These are phyloP conservation scores for Dicyrtomina minuta DNA, from an alignment of 2,888 invertebrate species.

Conservation along the genomic window DNA sequence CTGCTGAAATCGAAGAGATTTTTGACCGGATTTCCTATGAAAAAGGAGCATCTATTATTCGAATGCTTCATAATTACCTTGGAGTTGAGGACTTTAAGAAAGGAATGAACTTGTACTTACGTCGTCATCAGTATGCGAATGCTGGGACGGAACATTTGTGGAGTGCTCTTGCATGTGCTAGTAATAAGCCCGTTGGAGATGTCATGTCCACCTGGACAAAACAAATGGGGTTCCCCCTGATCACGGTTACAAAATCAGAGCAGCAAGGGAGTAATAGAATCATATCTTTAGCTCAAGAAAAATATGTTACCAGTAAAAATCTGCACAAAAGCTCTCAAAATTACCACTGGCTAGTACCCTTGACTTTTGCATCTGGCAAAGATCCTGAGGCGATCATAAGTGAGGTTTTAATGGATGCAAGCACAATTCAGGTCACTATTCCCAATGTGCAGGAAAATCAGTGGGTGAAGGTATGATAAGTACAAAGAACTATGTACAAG, in stretches of 20 bases:
- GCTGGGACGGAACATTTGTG: slow-evolving; percentile 92
- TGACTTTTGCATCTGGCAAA: slow-evolving; percentile 75
- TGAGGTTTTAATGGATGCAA: slow-evolving; percentile 65
- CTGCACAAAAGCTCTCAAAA: slow-evolving; percentile 52
- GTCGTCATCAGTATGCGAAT: slow-evolving; percentile 82
- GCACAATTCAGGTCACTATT: slow-evolving; percentile 68
- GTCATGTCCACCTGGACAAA: slow-evolving; percentile 98
- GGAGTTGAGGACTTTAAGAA: slow-evolving; percentile 89
- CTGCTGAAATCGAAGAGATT: slow-evolving; percentile 93
- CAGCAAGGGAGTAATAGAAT: slow-evolving; percentile 64
- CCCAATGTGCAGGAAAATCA: slow-evolving; percentile 70
- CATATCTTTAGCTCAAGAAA: slow-evolving; percentile 75
- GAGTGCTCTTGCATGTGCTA: slow-evolving; percentile 83
- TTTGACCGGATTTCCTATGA: slow-evolving; percentile 87
- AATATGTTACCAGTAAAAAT: slow-evolving; percentile 69
- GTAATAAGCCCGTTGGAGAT: slow-evolving; percentile 81
- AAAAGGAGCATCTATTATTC: slow-evolving; percentile 85
- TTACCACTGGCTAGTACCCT: slow-evolving; percentile 83
- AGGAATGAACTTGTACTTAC: slow-evolving; percentile 88
- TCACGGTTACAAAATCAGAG: slow-evolving; percentile 63
- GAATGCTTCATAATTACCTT: slow-evolving; percentile 92
- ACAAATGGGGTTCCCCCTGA: slow-evolving; percentile 82
- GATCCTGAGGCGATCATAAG: slow-evolving; percentile 66
- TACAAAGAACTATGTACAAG: background rate
- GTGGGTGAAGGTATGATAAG: slow-evolving; percentile 74